A percentile compares a stretch with the other conserved stretches of the same genome.
Conservation (phyloP, 53 echinoderm and acorn worm species). For the Crossaster papposus region DNA sequence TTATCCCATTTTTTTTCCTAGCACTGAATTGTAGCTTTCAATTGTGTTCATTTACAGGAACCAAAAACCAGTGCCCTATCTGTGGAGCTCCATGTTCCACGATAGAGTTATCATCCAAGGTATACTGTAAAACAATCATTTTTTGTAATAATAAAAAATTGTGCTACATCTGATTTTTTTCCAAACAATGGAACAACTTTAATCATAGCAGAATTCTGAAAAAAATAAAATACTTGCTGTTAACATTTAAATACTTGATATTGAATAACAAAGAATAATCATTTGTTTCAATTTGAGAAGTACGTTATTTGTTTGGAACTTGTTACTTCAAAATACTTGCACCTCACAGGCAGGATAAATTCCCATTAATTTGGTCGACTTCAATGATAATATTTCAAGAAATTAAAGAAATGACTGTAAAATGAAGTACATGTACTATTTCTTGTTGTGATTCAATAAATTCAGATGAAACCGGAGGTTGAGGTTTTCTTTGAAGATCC, state of each 20-base stretch:
- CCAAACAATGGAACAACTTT: neutral
- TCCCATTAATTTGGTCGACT: no score
- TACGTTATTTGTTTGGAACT: no score
- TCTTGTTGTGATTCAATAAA: neutral
- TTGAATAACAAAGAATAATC: no score
- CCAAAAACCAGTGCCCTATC: slow-evolving; percentile 72
- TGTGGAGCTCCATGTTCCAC: slow-evolving; percentile 77
- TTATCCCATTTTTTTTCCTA: no score
- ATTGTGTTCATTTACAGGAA: slow-evolving; percentile 32
- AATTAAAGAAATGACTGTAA: neutral
- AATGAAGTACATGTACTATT: neutral
- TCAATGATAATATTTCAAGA: no score
- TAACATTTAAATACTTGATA: no score
- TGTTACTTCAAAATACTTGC: no score
- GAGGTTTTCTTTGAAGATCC: slow-evolving; percentile 91
- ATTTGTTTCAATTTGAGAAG: no score
- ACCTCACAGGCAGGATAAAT: no score
- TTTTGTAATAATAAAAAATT: neutral
- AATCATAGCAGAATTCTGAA: no score
- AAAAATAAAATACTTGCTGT: no score
- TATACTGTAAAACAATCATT: neutral
- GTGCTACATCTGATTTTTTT: neutral
- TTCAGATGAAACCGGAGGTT: slow-evolving; percentile 96
- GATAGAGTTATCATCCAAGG: slow-evolving; percentile 73
- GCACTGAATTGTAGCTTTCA: no score